Evolutionary conservation across 2,113 vertebrate species (phyloP).

Genomic region (Trematocara marginatum): DNA sequence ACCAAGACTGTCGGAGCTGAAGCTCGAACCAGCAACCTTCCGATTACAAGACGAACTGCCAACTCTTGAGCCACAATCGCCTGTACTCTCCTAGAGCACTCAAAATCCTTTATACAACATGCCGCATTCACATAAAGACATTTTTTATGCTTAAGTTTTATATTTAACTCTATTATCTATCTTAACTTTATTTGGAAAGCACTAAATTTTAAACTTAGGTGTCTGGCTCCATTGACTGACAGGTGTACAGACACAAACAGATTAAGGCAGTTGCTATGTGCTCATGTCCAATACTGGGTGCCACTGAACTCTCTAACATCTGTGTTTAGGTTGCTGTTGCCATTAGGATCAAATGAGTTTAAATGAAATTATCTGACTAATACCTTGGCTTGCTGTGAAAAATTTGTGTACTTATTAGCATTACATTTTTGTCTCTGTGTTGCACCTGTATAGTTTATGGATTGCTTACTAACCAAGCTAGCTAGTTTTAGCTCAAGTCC

Average conservation of each 20-base stretch:
- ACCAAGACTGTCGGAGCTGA: not conserved
- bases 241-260: not conserved
- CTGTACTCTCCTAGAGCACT: not conserved
- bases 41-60: not conserved
- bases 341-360: not conserved
- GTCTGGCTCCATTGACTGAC: not conserved
- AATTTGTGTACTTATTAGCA: not conserved
- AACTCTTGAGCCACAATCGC: not conserved
- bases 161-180: not conserved
- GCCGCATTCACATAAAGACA: not conserved
- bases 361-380: not conserved
- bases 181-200: not conserved
- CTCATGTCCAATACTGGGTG: not conserved
- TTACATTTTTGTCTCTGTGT: not conserved
- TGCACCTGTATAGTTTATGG: not conserved
- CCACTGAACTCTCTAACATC: not conserved
- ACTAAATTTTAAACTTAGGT: not conserved
- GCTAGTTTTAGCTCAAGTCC: not conserved
- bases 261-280: not conserved
- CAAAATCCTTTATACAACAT: not conserved
- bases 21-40: not conserved
- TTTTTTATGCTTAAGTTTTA: not conserved
- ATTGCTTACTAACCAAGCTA: not conserved
- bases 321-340: not conserved
- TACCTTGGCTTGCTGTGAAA: not conserved